Conservation (phyloP, 2,888 invertebrate species). For the Napeogenes inachia region DNA sequence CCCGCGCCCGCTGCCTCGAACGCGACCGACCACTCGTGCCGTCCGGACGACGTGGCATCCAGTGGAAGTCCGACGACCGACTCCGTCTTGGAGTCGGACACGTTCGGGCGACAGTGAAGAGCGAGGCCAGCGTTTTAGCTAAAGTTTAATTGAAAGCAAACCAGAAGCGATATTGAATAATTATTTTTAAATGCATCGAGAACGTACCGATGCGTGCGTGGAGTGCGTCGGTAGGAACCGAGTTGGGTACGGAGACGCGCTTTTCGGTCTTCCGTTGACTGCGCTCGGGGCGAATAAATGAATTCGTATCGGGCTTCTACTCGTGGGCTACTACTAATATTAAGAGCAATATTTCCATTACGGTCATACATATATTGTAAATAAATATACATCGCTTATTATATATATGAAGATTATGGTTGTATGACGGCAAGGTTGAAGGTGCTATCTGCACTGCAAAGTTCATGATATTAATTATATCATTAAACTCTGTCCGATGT, state of each 20-base stretch:
- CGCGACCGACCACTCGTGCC: neutral
- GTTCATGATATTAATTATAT: neutral
- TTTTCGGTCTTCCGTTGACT: neutral
- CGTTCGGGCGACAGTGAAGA: no score
- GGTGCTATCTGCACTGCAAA: neutral
- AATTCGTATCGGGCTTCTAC: neutral
- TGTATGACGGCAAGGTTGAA: constrained; percentile 4
- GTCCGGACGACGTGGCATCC: no score
- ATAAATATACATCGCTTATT: constrained; percentile 1
- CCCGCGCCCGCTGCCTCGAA: constrained; percentile 4
- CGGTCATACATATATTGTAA: neutral
- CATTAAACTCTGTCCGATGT: neutral
- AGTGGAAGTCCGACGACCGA: no score
- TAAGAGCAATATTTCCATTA: neutral
- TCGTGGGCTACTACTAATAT: neutral
- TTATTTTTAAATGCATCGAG: no score
- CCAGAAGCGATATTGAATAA: no score
- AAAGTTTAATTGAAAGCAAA: no score
- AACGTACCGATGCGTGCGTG: neutral
- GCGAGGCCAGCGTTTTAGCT: no score
- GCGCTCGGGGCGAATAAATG: neutral
- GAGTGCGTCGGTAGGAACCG: neutral
- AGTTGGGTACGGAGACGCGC: neutral
- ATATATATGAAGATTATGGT: neutral
- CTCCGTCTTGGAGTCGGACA: no score